Percentiles rank a stretch among this genome's conserved stretches.
phyloP scores from a whole-genome alignment of 2,888 invertebrate species.

The Luperina testacea region DNA sequence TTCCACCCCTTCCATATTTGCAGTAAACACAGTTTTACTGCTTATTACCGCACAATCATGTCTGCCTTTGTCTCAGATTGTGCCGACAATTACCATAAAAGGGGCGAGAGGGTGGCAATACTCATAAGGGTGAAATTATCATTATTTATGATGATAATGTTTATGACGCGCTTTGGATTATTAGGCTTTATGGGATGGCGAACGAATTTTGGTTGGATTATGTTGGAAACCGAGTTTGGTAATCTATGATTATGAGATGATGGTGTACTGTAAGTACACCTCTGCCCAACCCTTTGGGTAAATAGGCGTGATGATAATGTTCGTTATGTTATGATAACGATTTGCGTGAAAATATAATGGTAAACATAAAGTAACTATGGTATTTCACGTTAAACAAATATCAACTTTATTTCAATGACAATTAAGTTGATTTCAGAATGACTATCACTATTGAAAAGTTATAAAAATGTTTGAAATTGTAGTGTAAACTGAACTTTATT shows the following conservation, averaged over 20 bases:
- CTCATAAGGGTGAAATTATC: slow-evolving; percentile 40
- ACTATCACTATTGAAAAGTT: too few relatives aligned
- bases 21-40: slow-evolving; percentile 41
- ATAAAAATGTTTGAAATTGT: too few relatives aligned
- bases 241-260: neutral
- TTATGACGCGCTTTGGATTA: slow-evolving; percentile 15
- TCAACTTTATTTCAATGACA: too few relatives aligned
- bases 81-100: slow-evolving; percentile 41
- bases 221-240: neutral
- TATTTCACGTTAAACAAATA: too few relatives aligned
- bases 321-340: neutral
- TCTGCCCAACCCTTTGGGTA: neutral
- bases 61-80: slow-evolving; percentile 39
- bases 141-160: slow-evolving; percentile 49
- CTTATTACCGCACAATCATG: slow-evolving; percentile 28
- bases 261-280: neutral
- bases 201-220: slow-evolving; percentile 4
- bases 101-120: slow-evolving; percentile 14
- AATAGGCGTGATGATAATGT: neutral
- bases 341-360: neutral
- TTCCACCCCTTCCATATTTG: slow-evolving; percentile 13
- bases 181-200: neutral
- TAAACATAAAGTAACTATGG: neutral
- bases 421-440: too few relatives aligned
- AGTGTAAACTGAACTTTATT: too few relatives aligned